These are phyloP conservation scores for Halotydeus destructor DNA, from an alignment of 1,140 invertebrate species.

Conservation along the genomic window DNA sequence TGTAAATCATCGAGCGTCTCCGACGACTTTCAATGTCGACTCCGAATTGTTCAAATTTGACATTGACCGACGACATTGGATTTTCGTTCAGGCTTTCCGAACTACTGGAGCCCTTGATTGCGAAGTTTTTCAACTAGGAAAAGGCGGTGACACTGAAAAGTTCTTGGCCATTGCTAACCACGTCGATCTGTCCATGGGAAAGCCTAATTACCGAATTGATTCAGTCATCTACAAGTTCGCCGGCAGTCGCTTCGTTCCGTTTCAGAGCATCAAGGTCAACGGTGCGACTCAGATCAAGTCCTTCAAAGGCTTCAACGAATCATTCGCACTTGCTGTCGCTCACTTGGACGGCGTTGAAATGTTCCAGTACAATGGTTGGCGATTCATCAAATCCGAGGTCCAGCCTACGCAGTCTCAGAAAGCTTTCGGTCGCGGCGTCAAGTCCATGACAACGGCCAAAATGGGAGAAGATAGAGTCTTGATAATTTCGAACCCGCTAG, in stretches of 20 bases:
- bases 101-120: conserved; percentile 23
- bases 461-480: background rate
- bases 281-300: conserved; percentile 17
- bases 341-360: conserved; percentile 12
- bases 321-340: conserved; percentile 18
- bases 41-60: conserved; percentile 29
- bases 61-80: conserved; percentile 22
- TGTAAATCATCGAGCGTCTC: conserved; percentile 25
- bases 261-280: conserved; percentile 22
- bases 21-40: conserved; percentile 23
- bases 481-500: background rate
- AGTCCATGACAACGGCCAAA: background rate
- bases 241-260: conserved; percentile 24
- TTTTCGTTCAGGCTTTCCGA: conserved; percentile 26
- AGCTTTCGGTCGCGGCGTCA: conserved; percentile 12
- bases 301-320: conserved; percentile 13
- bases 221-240: conserved; percentile 25
- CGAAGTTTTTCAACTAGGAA: conserved; percentile 19
- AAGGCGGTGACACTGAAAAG: conserved; percentile 14
- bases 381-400: conserved; percentile 20
- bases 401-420: conserved; percentile 13
- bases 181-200: conserved; percentile 12
- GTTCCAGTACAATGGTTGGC: conserved; percentile 29
- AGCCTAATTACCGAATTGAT: conserved; percentile 12
- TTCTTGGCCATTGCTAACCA: conserved; percentile 21